Evolutionary conservation across 1,140 invertebrate species (phyloP).

Genomic region (Littorina saxatilis): DNA sequence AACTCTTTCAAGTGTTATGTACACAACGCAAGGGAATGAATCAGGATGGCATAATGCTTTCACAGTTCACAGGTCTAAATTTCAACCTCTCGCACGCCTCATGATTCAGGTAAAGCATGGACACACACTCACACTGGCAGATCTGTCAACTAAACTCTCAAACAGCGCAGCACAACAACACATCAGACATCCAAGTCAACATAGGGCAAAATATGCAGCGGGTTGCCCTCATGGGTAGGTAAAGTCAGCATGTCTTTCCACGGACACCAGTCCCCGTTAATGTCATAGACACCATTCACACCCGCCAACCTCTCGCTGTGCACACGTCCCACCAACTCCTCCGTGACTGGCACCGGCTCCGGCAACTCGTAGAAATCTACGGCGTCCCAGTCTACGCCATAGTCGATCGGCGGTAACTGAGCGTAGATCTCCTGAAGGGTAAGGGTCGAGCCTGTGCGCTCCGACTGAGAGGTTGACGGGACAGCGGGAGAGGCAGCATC

Average conservation of each 20-base stretch:
- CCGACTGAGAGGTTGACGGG: neutral
- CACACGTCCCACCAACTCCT: constrained; percentile 74
- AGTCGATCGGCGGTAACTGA: constrained; percentile 81
- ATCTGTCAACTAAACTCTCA: neutral
- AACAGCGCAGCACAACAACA: neutral
- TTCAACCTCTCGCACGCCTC: neutral
- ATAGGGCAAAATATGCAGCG: constrained; percentile 92
- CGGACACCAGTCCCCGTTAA: constrained; percentile 82
- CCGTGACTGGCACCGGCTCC: constrained; percentile 62
- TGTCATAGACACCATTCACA: constrained; percentile 82
- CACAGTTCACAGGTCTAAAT: neutral
- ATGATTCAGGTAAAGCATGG: neutral
- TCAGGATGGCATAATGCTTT: neutral
- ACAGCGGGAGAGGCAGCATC: constrained; percentile 15
- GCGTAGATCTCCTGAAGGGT: constrained; percentile 63
- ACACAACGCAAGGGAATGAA: constrained; percentile 9
- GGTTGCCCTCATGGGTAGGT: constrained; percentile 83
- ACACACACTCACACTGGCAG: neutral
- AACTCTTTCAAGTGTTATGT: neutral
- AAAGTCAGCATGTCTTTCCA: constrained; percentile 87
- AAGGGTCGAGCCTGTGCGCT: constrained; percentile 1
- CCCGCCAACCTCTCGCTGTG: constrained; percentile 76
- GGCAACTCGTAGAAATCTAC: constrained; percentile 45
- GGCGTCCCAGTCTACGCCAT: constrained; percentile 73
- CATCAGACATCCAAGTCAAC: constrained; percentile 85